phyloP scores from a whole-genome alignment of 35 echinoderm and acorn worm species.

The Ophioderma brevispina region DNA sequence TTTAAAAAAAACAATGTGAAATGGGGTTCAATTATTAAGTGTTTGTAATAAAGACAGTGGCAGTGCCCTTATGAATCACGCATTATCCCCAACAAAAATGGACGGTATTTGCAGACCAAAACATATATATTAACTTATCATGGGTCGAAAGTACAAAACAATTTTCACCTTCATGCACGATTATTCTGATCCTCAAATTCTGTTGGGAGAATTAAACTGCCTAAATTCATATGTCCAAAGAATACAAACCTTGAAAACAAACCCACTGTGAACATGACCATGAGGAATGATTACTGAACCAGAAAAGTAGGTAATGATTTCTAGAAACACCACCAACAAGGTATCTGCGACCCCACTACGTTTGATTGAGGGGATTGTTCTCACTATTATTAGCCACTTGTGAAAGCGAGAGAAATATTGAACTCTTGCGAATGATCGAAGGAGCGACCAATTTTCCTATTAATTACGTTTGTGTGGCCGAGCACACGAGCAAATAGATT shows the following conservation, averaged over 20 bases:
- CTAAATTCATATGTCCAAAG: no score
- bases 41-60: no score
- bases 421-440: not conserved
- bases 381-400: not conserved
- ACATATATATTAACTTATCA: no score
- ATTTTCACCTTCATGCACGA: not conserved
- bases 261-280: not conserved
- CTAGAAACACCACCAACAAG: not conserved
- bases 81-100: no score
- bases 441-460: not conserved
- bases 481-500: conserved; percentile 6
- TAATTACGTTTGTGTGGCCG: conserved; percentile 9
- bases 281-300: not conserved
- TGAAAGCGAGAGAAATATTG: conserved; percentile 1
- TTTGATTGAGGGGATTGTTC: not conserved
- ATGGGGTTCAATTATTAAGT: no score
- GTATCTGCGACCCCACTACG: not conserved
- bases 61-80: no score
- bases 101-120: no score
- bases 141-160: not conserved
- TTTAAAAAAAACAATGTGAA: no score
- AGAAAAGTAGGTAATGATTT: not conserved
- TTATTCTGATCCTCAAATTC: no score
- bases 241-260: no score
- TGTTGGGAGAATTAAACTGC: no score